Evolutionary conservation across 2,113 vertebrate genomes (phyloP).

Genomic region (Halcyon senegalensis): DNA sequence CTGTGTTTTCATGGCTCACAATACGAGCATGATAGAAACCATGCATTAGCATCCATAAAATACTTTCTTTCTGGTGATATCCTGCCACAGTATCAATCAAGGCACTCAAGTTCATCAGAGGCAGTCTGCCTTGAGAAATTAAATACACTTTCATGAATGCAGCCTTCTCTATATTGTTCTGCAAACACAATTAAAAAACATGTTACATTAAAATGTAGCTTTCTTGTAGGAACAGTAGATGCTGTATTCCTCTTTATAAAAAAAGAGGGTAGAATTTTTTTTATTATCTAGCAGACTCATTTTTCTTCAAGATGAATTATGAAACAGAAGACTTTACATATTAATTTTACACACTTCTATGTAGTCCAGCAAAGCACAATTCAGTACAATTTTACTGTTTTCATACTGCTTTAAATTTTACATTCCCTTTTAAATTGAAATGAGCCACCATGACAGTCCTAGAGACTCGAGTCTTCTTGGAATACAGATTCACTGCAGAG

Average conservation of each 20-base stretch:
- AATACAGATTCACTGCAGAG: background rate
- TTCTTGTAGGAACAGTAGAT: background rate
- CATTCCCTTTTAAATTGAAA: background rate
- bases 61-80: slow-evolving; percentile 63
- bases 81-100: slow-evolving; percentile 74
- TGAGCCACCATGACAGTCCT: background rate
- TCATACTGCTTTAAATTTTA: background rate
- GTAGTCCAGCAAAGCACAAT: background rate
- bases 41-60: slow-evolving; percentile 88
- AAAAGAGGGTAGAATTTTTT: background rate
- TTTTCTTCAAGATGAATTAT: background rate
- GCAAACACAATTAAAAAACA: slow-evolving; percentile 26
- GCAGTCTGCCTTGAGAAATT: slow-evolving; percentile 87
- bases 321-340: background rate
- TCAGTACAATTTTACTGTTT: background rate
- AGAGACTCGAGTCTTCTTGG: background rate
- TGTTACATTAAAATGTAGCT: background rate
- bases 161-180: slow-evolving; percentile 87
- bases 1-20: slow-evolving; percentile 83
- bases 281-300: background rate
- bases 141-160: slow-evolving; percentile 83
- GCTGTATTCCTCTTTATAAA: background rate
- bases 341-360: background rate
- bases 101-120: slow-evolving; percentile 81
- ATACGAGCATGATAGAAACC: slow-evolving; percentile 88